phyloP scores from a whole-genome alignment of 2,113 vertebrate genomes.

The Myodes glareolus region DNA sequence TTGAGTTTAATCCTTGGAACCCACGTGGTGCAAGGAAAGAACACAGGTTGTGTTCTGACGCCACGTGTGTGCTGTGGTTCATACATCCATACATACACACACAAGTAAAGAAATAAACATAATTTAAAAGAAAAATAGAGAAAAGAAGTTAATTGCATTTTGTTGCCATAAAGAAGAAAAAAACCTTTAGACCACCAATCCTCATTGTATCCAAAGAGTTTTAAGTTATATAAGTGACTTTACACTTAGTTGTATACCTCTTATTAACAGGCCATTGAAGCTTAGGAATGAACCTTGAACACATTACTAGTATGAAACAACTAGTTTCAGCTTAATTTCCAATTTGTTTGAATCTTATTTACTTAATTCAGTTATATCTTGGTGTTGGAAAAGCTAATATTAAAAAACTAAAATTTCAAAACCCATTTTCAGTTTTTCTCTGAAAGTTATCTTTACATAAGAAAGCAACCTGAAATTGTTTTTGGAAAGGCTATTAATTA shows the following conservation, averaged over 20 bases:
- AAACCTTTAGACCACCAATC: background rate
- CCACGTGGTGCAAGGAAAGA: background rate
- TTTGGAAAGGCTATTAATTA: constrained; percentile 13
- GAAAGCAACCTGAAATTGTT: constrained; percentile 40
- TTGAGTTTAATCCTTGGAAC: background rate
- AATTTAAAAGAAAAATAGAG: background rate
- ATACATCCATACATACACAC: too few relatives aligned
- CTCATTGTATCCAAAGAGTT: background rate
- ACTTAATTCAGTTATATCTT: constrained; percentile 10
- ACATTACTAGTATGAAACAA: constrained; percentile 29
- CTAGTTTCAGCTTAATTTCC: constrained; percentile 1
- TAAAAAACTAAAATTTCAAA: constrained; percentile 31
- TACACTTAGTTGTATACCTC: background rate
- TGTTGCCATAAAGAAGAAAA: constrained; percentile 37
- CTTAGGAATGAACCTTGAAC: constrained; percentile 42
- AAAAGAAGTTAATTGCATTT: constrained; percentile 34
- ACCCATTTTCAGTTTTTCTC: constrained; percentile 27
- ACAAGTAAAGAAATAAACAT: background rate
- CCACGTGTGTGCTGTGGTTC: background rate
- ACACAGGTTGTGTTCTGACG: background rate
- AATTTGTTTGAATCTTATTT: constrained; percentile 23
- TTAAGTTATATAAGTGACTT: background rate
- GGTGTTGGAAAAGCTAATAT: constrained; percentile 13
- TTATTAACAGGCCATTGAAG: background rate
- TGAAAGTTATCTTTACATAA: constrained; percentile 16